These are phyloP conservation scores for Paedocypris sp. DNA, from an alignment of 2,113 vertebrate genomes.

Conservation along the genomic window DNA sequence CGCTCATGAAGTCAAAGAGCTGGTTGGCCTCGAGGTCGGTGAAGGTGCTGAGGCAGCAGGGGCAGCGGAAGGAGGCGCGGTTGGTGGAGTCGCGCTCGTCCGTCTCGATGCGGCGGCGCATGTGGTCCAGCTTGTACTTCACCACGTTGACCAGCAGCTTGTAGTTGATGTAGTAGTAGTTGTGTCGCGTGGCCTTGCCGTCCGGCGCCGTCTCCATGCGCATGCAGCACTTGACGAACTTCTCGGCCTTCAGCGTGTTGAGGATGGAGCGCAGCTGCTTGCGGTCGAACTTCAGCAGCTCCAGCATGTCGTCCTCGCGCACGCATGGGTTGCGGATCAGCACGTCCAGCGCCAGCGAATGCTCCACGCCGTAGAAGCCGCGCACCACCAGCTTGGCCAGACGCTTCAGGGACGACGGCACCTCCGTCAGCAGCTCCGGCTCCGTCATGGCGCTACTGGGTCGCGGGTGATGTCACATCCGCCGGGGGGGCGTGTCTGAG, in stretches of 20 bases:
- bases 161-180: constrained; percentile 98
- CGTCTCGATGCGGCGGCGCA: constrained; percentile 92
- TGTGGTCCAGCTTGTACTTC: constrained; percentile 97
- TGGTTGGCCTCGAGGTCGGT: constrained; percentile 96
- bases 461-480: too few species aligned
- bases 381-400: constrained; percentile 93
- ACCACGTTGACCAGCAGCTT: constrained; percentile 91
- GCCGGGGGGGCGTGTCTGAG: too few species aligned
- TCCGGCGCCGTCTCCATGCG: constrained; percentile 89
- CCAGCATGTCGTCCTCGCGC: constrained; percentile 96
- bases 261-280: constrained; percentile 92
- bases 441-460: constrained; percentile 68
- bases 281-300: constrained; percentile 94
- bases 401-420: constrained; percentile 84
- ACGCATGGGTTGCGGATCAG: constrained; percentile 93
- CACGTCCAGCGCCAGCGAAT: constrained; percentile 89
- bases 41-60: constrained; percentile 87
- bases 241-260: constrained; percentile 92
- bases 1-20: constrained; percentile 86
- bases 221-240: constrained; percentile 97
- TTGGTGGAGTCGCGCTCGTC: constrained; percentile 95
- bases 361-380: constrained; percentile 92
- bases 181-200: constrained; percentile 91
- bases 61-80: constrained; percentile 89
- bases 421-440: constrained; percentile 84